Evolutionary conservation across 2,888 invertebrate genomes (phyloP).

Genomic region (Thelaira solivaga): DNA sequence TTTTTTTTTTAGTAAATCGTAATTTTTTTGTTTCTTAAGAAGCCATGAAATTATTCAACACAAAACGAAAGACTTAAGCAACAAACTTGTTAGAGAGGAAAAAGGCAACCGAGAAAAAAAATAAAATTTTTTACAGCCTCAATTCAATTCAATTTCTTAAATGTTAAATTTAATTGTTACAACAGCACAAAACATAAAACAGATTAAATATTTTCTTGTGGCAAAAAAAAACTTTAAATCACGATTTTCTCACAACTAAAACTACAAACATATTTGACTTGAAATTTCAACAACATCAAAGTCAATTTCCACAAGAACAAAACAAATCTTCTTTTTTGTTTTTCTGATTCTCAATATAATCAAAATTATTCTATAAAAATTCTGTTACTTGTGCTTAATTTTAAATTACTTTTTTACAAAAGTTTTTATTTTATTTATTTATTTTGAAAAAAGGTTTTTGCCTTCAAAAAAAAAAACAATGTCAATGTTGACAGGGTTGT

Average conservation of each 20-base stretch:
- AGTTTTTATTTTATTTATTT: conserved; percentile 17
- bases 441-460: conserved; percentile 25
- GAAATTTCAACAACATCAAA: conserved; percentile 16
- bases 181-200: conserved; percentile 10
- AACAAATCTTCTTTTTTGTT: no score
- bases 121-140: background rate
- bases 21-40: background rate
- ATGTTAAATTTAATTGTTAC: conserved; percentile 62
- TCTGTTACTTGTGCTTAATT: background rate
- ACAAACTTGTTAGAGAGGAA: conserved; percentile 45
- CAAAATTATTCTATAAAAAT: conserved; percentile 8
- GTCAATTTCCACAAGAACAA: background rate
- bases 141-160: conserved; percentile 43
- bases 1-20: no score
- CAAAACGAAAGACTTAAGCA: conserved; percentile 57
- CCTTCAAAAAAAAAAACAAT: conserved; percentile 60
- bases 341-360: background rate
- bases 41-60: conserved; percentile 3
- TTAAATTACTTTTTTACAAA: conserved; percentile 11
- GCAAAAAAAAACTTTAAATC: conserved; percentile 55
- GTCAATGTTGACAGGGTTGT: conserved; percentile 61
- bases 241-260: conserved; percentile 60
- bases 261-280: background rate
- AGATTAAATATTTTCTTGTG: conserved; percentile 53
- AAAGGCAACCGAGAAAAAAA: no score